Evolutionary conservation across 2,113 vertebrate species (phyloP).

Genomic region (Marcusenius ussheri): DNA sequence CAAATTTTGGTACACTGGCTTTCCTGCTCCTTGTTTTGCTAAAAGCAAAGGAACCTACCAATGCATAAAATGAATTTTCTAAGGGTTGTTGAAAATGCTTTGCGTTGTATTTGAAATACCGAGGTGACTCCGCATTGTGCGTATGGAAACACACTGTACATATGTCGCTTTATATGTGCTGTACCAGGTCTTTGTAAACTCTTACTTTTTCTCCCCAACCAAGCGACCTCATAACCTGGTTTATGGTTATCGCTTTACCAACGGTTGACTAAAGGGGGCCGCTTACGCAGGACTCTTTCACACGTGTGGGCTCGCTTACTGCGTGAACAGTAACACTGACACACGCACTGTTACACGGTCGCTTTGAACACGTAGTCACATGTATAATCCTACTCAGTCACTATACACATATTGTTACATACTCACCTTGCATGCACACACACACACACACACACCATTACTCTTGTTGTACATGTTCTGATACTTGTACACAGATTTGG

Average conservation of each 20-base stretch:
- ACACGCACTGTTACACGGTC: conserved; percentile 60
- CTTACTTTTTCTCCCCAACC: conserved; percentile 70
- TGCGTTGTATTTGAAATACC: conserved; percentile 70
- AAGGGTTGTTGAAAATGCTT: conserved; percentile 68
- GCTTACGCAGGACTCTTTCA: conserved; percentile 74
- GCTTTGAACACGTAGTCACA: conserved; percentile 63
- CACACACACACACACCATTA: not conserved
- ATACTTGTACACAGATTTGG: conserved; percentile 57
- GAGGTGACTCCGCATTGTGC: conserved; percentile 77
- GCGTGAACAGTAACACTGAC: conserved; percentile 63
- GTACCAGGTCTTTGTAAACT: conserved; percentile 80
- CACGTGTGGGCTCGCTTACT: conserved; percentile 61
- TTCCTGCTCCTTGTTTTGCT: conserved; percentile 59
- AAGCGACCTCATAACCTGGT: conserved; percentile 82
- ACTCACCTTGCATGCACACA: not conserved
- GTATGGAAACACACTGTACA: conserved; percentile 80
- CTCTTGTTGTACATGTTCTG: conserved; percentile 21
- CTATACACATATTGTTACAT: not conserved
- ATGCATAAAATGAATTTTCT: conserved; percentile 47
- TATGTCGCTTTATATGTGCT: conserved; percentile 82
- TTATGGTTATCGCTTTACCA: conserved; percentile 87
- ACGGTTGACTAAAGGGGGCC: conserved; percentile 81
- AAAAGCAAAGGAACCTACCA: conserved; percentile 30
- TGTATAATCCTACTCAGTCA: conserved; percentile 35
- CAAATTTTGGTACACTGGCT: conserved; percentile 72